Evolutionary conservation across 1,140 invertebrate genomes (phyloP), one percentile per base, ranked within the genome.

Genomic region (Gonatopus flavifemur): DNA sequence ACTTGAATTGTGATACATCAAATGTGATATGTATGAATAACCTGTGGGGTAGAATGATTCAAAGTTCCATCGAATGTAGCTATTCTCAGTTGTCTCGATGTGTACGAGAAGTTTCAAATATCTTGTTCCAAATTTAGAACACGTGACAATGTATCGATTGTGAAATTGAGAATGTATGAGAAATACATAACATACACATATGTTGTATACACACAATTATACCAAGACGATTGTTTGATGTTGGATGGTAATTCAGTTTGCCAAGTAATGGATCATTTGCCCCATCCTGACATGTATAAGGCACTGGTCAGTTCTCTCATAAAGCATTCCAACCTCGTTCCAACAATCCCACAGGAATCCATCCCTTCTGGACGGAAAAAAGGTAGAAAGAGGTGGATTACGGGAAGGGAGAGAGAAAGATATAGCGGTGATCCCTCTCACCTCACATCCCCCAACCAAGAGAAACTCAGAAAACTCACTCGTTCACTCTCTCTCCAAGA

Each of bases 271-370:
- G 64, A 74, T 74, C 67, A 71, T 72, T n/a, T 67, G 67, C 40
- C 41, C 42, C 44, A 48, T 46, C 54, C 61, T n/a, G n/a, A n/a
- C n/a, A n/a, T n/a, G n/a, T n/a, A 59, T 68, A 67, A 69, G 67
- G 64, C 59, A 62, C 54, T 54, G 69, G 72, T 71, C 69, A 69
- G 52, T 54, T 49, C 67, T 49, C 66, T 52, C 67, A 74, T 75
- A 72, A 74, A 67, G 68, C 72, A 75, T 77, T 75, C 72, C 59
- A 57, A 49, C 47, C 61, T 75, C 67, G 74, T 69, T 70, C 64
- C 55, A 38, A 47, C 53, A 54, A 66, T 74, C 74, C 74, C 72
- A 62, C 50, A 68, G 74, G 74, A 74, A 69, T 76, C 62, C 57
- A 57, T 50, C 60, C 62, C 56, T 59, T 35, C 32, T 50, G 31